Evolutionary conservation across 2,888 invertebrate species (phyloP), one percentile per base, ranked within the genome.

Genomic region (Cantharis lateralis): DNA sequence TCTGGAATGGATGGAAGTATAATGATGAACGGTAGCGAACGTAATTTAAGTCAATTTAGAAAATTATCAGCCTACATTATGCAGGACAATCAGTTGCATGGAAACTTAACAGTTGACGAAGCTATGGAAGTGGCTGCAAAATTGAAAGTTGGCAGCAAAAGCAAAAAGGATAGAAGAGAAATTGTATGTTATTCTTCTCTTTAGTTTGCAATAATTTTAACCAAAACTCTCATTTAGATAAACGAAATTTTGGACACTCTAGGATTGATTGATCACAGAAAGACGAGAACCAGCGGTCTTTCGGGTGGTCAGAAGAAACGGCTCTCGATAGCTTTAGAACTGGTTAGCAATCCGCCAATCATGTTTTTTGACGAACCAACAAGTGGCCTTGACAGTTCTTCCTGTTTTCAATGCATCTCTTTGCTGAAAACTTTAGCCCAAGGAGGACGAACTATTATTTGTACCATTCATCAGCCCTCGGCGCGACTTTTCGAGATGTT

Each of bases 321-420:
- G 82, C 91, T 98, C 1, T 97, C 98, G 0, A 98, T 98, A 79
- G 98, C 98, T 15, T 89, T 97, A 81, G 98, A 98, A 89, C 90
- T 98, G 82, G 97, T 98, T 81, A 98, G 97, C 89, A 98, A 98
- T 88, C 98, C 98, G 10, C 98, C 98, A 0, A 95, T 98, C 79
- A 98, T 98, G 97, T 98, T 98, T 89, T 98, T 98, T 87, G 98
- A 98, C 87, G 98, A 98, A 88, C 98, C 98, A 0, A 98, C 98
- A 80, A 98, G 97, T 81, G 98, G 98, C 3, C 89, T 98, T 86
- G 98, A 98, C 90, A 97, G 97, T 82, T 96, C 97, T 0, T 97
- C 97, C 0, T 97, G 98, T 86, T 97, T 96, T 89, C 97, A 97
- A 88, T 98, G 98, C 86, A 96, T 98, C 80, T 94, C 95, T 9